phyloP scores from a whole-genome alignment of 2,113 vertebrate genomes.

The Azemiops feae region DNA sequence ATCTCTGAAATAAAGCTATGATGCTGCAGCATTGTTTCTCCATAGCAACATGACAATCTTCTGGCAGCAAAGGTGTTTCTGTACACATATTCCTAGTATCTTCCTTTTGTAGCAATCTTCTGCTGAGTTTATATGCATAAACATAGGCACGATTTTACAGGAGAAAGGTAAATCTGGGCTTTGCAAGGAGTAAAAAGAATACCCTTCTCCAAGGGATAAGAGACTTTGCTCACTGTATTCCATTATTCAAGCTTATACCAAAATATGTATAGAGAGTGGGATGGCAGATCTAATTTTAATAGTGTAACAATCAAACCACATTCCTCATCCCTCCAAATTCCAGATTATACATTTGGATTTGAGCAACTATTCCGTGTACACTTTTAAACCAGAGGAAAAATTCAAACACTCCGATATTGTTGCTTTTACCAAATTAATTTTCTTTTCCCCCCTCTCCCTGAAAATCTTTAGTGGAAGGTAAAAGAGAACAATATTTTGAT shows the following conservation, averaged over 20 bases:
- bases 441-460: neutral
- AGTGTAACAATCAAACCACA: neutral
- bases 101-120: constrained; percentile 30
- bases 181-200: neutral
- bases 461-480: neutral
- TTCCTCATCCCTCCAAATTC: neutral
- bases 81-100: constrained; percentile 23
- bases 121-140: constrained; percentile 34
- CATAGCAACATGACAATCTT: constrained; percentile 37
- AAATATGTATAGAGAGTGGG: neutral
- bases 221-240: neutral
- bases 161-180: constrained; percentile 28
- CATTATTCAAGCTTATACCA: neutral
- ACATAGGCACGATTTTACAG: neutral
- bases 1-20: constrained; percentile 42
- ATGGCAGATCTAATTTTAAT: neutral
- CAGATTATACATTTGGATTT: neutral
- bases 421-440: neutral
- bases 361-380: neutral
- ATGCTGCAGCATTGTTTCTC: constrained; percentile 41
- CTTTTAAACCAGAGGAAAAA: neutral
- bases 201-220: neutral
- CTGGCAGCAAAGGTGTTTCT: constrained; percentile 8
- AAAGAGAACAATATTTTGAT: neutral
- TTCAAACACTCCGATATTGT: neutral